Evolutionary conservation across 2,797 vertebrate species (phyloP), one percentile per base, ranked within the genome.

Genomic region (Clarias pachynema): DNA sequence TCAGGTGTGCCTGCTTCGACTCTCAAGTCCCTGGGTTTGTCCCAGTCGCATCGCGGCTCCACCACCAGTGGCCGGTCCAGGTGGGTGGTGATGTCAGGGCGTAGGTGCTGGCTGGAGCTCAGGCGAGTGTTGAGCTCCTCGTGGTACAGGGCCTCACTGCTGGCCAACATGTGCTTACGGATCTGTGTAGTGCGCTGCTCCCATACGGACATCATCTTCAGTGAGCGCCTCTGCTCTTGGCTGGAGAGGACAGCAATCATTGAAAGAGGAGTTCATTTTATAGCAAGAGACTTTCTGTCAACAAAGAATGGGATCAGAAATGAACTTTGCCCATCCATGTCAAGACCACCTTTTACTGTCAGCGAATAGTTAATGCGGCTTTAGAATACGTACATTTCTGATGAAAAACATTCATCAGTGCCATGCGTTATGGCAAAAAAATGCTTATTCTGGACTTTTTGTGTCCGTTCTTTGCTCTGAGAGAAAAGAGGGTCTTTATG

Each of bases 201-300:
- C 98, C 98, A 99, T 24, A 99, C 96, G 0, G 98, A 99, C 93
- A 97, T 97, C 0, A 95, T 94, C 92, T 98, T 98, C 91, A 96
- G 88, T 0, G 97, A 95, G 85, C 95, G 97, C 90, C 97, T 97
- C 93, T 94, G 95, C 88, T 98, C 97, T 93, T 97, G 97, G 94
- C 97, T 99, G 87, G 18, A 84, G 26, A 66, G n/a, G 3, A 73
- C 20, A 65, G 9, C 20, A 26, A 62, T 82, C 5, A 75, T 31
- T 29, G 78, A 49, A 62, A 40, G 16, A 57, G 24, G 24, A 34
- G 37, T 37, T 72, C 22, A 6, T 26, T 59, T 77, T 24, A 9
- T 5, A 69, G 60, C n/a, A 29, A 63, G 62, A 79, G 68, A 83
- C 83, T 65, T 60, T 77, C 1, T 62, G 40, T 29, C 2, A 70